phyloP scores from a whole-genome alignment of 2,888 invertebrate genomes.

The Clusia tigrina region DNA sequence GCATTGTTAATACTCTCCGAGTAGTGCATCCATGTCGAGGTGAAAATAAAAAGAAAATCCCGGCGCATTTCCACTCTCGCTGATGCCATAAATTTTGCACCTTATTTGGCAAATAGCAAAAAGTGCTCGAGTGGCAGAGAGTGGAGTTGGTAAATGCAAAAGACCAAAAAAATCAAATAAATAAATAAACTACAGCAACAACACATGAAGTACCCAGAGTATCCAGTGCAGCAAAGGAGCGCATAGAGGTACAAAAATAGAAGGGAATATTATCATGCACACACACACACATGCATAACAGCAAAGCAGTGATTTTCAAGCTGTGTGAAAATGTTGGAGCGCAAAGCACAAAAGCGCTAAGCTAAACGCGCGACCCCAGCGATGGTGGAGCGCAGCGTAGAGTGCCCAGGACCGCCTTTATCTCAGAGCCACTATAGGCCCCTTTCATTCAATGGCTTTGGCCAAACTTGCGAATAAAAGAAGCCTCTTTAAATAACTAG shows the following conservation, averaged over 20 bases:
- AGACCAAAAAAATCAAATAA: not conserved
- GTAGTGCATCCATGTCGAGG: not conserved
- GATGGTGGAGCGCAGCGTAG: no score
- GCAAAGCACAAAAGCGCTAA: not conserved
- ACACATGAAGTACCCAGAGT: not conserved
- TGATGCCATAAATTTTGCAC: conserved; percentile 23
- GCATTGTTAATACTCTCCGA: not conserved
- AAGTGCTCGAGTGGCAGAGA: not conserved
- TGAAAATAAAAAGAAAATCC: conserved; percentile 3
- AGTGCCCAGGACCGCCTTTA: no score
- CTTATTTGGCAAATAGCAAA: conserved; percentile 19
- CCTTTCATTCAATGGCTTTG: no score
- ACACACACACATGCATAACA: not conserved
- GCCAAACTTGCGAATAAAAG: no score
- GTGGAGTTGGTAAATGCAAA: not conserved
- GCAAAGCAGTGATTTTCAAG: not conserved
- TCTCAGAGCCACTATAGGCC: no score
- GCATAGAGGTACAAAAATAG: not conserved
- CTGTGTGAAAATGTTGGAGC: conserved; percentile 5
- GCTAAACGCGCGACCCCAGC: no score
- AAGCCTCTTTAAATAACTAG: no score
- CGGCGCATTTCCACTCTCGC: conserved; percentile 15
- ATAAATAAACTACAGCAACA: not conserved
- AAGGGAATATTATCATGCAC: no score
- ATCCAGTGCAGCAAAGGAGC: not conserved